Evolutionary conservation across 2,113 vertebrate species (phyloP), one percentile per base, ranked within the genome.

Genomic region (Ciconia maguari): DNA sequence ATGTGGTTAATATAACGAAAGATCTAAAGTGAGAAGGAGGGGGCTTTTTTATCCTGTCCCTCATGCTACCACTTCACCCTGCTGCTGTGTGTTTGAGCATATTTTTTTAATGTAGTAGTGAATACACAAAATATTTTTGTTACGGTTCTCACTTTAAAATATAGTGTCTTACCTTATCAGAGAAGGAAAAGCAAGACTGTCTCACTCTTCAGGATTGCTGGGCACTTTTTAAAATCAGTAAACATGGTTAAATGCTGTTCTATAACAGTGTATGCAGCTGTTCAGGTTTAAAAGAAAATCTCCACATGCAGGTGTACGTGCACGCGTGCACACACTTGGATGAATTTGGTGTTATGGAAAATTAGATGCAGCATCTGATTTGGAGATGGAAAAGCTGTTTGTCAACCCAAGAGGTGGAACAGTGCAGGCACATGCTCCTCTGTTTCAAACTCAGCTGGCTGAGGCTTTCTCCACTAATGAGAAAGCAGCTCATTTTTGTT

Each of bases 1-100:
- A 87, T 62, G 34, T 82, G 46, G 66, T 89, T 97, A 96, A 94
- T 93, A 79, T 70, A 94, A 79, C 77, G 79, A 57, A 87, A 77
- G 27, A 82, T 87, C 42, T 87, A 79, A 83, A 92, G 17, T 61
- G 44, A 76, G 69, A 21, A 54, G 64, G 58, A 92, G 29, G 48
- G 54, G 46, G 10, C 30, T 79, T 38, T 80, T 52, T 81, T n/a
- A 57, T 68, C 69, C 72, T 78, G 15, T 55, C 54, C 70, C 36
- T 64, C 18, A 10, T 4, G 5, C 48, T 72, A 52, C 44, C 15
- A 20, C 62, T 65, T 93, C 14, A 64, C 16, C 24, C 30, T 86
- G 30, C 34, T 87, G 14, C 36, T 79, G 9, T 70, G 32, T 76
- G 41, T 42, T 71, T 71, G 36, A 80, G 42, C 36, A 10, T 36